Conservation (phyloP, 2,888 invertebrate genomes). For the Catotricha subobsoleta region DNA sequence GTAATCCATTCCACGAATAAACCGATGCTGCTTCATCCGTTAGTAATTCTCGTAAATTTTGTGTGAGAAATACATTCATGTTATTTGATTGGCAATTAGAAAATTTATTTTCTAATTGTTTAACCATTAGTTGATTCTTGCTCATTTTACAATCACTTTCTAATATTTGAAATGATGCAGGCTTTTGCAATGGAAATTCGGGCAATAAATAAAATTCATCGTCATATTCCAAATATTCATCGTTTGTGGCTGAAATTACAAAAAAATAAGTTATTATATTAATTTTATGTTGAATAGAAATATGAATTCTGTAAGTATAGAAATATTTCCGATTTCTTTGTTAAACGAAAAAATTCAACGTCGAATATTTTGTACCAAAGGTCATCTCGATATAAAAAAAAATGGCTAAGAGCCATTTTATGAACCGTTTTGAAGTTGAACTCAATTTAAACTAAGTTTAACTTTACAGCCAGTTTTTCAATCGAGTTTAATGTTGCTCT, state of each 20-base stretch:
- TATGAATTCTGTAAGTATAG: no score
- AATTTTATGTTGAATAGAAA: no score
- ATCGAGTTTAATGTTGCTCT: no score
- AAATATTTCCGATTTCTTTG: no score
- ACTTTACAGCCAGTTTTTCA: no score
- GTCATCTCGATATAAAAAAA: no score
- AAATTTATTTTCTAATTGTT: neutral
- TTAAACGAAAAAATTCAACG: no score
- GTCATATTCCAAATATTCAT: neutral
- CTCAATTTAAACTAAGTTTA: no score
- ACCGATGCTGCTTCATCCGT: neutral
- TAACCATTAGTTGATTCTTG: neutral
- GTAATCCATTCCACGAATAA: conserved; percentile 3
- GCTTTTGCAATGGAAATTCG: conserved; percentile 2
- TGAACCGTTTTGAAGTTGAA: no score
- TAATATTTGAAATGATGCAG: conserved; percentile 5
- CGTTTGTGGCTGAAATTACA: neutral
- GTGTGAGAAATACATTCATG: neutral
- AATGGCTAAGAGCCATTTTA: no score
- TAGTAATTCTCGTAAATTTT: neutral
- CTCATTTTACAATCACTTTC: conserved; percentile 5
- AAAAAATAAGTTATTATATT: no score
- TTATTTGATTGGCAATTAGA: neutral
- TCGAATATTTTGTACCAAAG: no score
- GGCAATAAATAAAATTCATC: neutral